These are phyloP conservation scores for Acanthaster planci DNA, from an alignment of 35 echinoderm and acorn worm species.

Conservation along the genomic window DNA sequence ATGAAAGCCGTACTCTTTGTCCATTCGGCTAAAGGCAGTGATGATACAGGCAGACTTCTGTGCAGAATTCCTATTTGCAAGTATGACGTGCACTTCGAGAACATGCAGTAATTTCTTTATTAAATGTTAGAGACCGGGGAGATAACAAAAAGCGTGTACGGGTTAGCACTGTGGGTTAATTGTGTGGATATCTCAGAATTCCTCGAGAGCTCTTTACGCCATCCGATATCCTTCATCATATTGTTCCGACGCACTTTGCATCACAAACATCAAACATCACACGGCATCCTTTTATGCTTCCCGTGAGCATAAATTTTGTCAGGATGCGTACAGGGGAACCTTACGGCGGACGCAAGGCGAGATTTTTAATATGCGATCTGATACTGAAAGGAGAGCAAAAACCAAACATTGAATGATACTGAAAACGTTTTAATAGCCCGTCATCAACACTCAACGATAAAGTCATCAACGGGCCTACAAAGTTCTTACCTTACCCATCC, in stretches of 20 bases:
- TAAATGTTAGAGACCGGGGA: not conserved
- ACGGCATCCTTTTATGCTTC: not conserved
- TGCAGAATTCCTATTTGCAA: no score
- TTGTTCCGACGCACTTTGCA: not conserved
- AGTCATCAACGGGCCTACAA: not conserved
- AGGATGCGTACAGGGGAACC: not conserved
- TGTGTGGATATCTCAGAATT: not conserved
- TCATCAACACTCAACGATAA: not conserved
- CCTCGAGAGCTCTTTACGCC: not conserved
- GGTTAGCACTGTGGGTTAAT: not conserved
- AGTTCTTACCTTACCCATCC: not conserved
- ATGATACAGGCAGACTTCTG: no score
- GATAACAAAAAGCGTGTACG: not conserved
- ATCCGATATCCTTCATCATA: not conserved
- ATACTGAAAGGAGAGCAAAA: constrained; percentile 1
- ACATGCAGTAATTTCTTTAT: not conserved
- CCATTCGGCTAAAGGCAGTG: no score
- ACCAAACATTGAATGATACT: not conserved
- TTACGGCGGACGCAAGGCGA: not conserved
- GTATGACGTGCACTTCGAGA: not conserved
- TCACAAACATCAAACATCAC: not conserved
- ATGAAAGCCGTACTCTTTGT: no score
- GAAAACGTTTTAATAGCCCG: constrained; percentile 2
- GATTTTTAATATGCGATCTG: not conserved
- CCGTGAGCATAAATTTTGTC: not conserved